Evolutionary conservation across 2,888 invertebrate species (phyloP).

Genomic region (Byasa hedistus): DNA sequence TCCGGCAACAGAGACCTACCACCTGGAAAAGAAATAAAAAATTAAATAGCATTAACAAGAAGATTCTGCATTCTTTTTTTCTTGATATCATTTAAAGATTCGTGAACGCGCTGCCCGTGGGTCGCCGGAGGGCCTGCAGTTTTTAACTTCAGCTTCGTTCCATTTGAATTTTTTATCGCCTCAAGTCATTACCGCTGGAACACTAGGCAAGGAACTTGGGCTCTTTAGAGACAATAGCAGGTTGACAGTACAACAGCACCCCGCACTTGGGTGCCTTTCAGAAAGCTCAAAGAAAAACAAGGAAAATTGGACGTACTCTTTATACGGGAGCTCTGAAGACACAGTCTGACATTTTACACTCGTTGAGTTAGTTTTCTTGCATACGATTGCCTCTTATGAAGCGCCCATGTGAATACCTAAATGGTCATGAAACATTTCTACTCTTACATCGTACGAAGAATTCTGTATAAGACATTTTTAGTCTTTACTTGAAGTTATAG

Average conservation of each 20-base stretch:
- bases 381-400: constrained; percentile 16
- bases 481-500: neutral
- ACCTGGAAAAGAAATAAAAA: no score
- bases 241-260: constrained; percentile 15
- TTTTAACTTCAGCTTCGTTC: constrained; percentile 17
- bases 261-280: constrained; percentile 16
- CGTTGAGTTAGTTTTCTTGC: constrained; percentile 25
- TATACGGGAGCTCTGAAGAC: constrained; percentile 12
- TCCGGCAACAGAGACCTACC: no score
- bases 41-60: no score
- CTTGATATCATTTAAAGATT: constrained; percentile 15
- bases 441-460: constrained; percentile 1
- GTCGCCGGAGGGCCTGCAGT: constrained; percentile 20
- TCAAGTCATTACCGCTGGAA: constrained; percentile 26
- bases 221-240: constrained; percentile 26
- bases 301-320: constrained; percentile 20
- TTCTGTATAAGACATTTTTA: neutral
- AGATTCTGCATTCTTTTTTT: neutral
- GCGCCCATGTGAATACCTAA: constrained; percentile 24
- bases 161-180: constrained; percentile 28
- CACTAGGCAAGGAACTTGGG: constrained; percentile 22
- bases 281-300: constrained; percentile 29
- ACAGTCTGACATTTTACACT: constrained; percentile 25
- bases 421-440: constrained; percentile 23
- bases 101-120: constrained; percentile 13